Conservation (phyloP, 2,888 invertebrate genomes). For the Scaptodrosophila latifasciaeformis region DNA sequence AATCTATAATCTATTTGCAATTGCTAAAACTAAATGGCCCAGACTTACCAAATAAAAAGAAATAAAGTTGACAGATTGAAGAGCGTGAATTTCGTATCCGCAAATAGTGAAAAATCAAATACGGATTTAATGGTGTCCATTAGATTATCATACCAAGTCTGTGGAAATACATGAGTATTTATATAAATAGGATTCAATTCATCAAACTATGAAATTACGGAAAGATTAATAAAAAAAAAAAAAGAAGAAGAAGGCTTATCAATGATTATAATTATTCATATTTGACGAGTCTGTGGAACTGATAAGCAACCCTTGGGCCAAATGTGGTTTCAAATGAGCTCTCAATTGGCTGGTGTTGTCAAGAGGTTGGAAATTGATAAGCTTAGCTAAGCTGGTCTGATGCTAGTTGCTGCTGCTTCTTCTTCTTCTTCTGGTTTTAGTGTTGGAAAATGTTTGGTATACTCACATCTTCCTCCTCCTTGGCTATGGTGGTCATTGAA, state of each 20-base stretch:
- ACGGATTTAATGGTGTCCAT: slow-evolving; percentile 82
- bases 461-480: slow-evolving; percentile 84
- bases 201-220: too few relatives aligned
- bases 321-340: not conserved
- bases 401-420: too few relatives aligned
- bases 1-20: too few relatives aligned
- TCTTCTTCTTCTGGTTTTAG: too few relatives aligned
- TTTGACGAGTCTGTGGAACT: not conserved
- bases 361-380: too few relatives aligned
- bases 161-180: slow-evolving; percentile 35
- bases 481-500: slow-evolving; percentile 89
- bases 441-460: slow-evolving; percentile 1
- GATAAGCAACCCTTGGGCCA: too few relatives aligned
- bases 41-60: slow-evolving; percentile 95
- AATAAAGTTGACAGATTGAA: slow-evolving; percentile 90
- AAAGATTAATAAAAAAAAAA: not conserved
- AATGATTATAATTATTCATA: not conserved
- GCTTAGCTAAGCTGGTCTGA: too few relatives aligned
- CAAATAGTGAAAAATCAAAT: slow-evolving; percentile 87
- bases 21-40: too few relatives aligned
- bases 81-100: slow-evolving; percentile 85
- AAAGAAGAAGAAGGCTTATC: not conserved
- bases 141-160: slow-evolving; percentile 85
- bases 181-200: not conserved
- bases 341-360: not conserved